Evolutionary conservation across 2,888 invertebrate genomes (phyloP).

Genomic region (Malthinus flaveolus): DNA sequence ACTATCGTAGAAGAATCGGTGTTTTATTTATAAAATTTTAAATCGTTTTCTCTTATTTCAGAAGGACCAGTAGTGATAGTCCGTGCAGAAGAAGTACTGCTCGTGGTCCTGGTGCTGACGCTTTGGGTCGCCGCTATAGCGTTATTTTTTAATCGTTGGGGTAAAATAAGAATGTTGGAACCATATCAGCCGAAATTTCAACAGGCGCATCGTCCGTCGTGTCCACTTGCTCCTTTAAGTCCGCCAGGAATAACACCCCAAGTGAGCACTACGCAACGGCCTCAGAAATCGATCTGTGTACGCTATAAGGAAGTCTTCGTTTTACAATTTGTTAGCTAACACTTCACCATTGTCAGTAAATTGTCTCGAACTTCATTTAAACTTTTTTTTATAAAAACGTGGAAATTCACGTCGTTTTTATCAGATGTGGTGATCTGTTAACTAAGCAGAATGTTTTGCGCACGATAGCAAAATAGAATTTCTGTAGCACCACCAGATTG

Average conservation of each 20-base stretch:
- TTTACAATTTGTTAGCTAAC: slow-evolving; percentile 6
- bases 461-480: too few relatives aligned
- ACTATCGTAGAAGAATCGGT: too few relatives aligned
- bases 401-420: too few relatives aligned
- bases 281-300: slow-evolving; percentile 32
- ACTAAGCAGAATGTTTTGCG: too few relatives aligned
- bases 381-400: too few relatives aligned
- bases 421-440: too few relatives aligned
- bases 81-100: slow-evolving; percentile 81
- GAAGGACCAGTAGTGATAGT: slow-evolving; percentile 59
- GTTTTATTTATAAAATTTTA: too few relatives aligned
- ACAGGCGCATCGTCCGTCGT: slow-evolving; percentile 76
- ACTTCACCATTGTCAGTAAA: background rate
- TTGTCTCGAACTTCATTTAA: too few relatives aligned
- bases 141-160: slow-evolving; percentile 92
- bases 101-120: slow-evolving; percentile 81
- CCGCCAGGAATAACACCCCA: slow-evolving; percentile 49
- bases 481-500: background rate
- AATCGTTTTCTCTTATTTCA: slow-evolving; percentile 15
- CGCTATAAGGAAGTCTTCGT: slow-evolving; percentile 17
- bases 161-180: slow-evolving; percentile 90
- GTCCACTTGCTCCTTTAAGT: slow-evolving; percentile 61
- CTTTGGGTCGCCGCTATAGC: slow-evolving; percentile 90
- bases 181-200: slow-evolving; percentile 91
- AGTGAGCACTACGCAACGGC: slow-evolving; percentile 49